Percentiles rank a stretch among this genome's conserved stretches.
These are phyloP conservation scores for Furcula furcula DNA, from an alignment of 2,888 invertebrate species.

Conservation along the genomic window DNA sequence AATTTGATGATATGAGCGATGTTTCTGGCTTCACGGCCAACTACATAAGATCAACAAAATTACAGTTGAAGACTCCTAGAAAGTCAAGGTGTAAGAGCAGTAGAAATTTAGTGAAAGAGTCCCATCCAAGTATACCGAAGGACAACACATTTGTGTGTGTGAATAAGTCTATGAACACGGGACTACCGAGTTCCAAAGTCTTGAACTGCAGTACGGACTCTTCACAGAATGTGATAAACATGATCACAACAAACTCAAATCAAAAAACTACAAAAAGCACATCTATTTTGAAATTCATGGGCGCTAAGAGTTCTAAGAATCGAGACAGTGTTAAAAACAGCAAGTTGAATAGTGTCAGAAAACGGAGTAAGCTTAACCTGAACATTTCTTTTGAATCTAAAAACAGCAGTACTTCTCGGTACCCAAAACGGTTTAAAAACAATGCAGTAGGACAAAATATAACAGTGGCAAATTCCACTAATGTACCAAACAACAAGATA, in stretches of 20 bases:
- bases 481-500: constrained; percentile 23
- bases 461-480: constrained; percentile 12
- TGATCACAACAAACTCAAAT: constrained; percentile 50
- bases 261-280: constrained; percentile 47
- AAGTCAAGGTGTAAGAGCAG: constrained; percentile 53
- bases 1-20: constrained; percentile 72
- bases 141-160: constrained; percentile 49
- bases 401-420: constrained; percentile 52
- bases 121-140: constrained; percentile 34
- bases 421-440: constrained; percentile 57
- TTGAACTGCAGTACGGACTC: constrained; percentile 64
- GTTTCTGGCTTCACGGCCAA: constrained; percentile 75
- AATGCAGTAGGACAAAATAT: constrained; percentile 13
- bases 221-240: constrained; percentile 61
- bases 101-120: constrained; percentile 52
- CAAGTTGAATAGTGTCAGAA: constrained; percentile 11
- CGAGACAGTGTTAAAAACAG: constrained; percentile 9
- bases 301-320: constrained; percentile 36
- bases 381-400: constrained; percentile 57
- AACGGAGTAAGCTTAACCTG: constrained; percentile 31
- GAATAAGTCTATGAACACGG: constrained; percentile 58
- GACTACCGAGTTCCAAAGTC: constrained; percentile 29
- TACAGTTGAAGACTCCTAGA: constrained; percentile 55
- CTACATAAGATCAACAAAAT: constrained; percentile 73
- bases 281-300: constrained; percentile 60